Conservation (phyloP, 2,888 invertebrate species). For the Polydrusus pterygomalis region DNA sequence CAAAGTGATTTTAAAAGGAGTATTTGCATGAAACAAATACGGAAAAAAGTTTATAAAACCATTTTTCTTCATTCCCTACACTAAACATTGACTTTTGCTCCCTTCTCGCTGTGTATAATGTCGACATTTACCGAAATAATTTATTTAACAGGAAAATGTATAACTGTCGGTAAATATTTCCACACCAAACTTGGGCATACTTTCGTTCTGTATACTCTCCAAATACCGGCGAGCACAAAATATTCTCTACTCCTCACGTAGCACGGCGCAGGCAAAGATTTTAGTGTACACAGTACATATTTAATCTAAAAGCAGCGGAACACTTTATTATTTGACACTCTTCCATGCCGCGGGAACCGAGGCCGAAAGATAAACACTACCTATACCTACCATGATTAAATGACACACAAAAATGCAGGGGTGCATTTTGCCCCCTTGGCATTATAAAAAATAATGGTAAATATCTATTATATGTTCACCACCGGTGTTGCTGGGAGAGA, state of each 20-base stretch:
- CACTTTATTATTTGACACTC: constrained; percentile 67
- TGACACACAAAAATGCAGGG: constrained; percentile 1
- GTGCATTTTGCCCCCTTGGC: too few species aligned
- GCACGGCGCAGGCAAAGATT: constrained; percentile 67
- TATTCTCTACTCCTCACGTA: constrained; percentile 68
- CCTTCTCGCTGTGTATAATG: constrained; percentile 69
- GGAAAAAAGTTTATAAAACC: constrained; percentile 55
- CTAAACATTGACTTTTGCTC: constrained; percentile 71
- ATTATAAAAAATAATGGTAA: too few species aligned
- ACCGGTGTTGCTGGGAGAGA: too few species aligned
- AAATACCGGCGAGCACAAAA: constrained; percentile 70
- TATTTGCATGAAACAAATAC: constrained; percentile 44
- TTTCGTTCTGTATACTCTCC: constrained; percentile 71
- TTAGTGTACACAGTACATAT: constrained; percentile 69
- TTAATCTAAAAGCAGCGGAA: constrained; percentile 64
- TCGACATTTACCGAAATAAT: constrained; percentile 73
- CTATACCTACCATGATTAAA: constrained; percentile 44
- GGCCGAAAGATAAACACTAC: constrained; percentile 48
- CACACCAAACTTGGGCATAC: constrained; percentile 71
- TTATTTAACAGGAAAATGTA: constrained; percentile 74
- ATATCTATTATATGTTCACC: too few species aligned
- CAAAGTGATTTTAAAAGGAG: constrained; percentile 29
- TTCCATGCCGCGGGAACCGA: constrained; percentile 49
- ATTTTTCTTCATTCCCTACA: constrained; percentile 59
- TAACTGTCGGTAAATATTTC: constrained; percentile 74